Conservation (phyloP, 2,797 vertebrate genomes). For the Enteromius trimaculatus region DNA sequence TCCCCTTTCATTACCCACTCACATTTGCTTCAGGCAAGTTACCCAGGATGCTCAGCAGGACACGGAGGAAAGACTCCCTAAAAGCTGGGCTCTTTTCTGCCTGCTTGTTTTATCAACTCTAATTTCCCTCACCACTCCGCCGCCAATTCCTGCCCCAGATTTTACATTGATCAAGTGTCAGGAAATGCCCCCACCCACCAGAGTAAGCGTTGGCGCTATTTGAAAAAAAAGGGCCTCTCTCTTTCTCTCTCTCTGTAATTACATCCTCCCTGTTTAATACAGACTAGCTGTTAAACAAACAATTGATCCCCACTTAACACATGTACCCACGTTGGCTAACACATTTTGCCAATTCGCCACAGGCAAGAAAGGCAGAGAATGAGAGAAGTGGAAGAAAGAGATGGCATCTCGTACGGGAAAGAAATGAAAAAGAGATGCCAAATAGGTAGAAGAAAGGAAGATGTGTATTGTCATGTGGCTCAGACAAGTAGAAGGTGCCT, state of each 20-base stretch:
- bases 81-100: slow-evolving; percentile 65
- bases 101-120: slow-evolving; percentile 76
- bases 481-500: slow-evolving; percentile 68
- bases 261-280: slow-evolving; percentile 84
- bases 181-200: slow-evolving; percentile 54
- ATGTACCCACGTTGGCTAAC: slow-evolving; percentile 85
- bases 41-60: slow-evolving; percentile 77
- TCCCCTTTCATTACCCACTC: slow-evolving; percentile 77
- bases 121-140: slow-evolving; percentile 77
- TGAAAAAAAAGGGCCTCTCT: slow-evolving; percentile 69
- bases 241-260: slow-evolving; percentile 77
- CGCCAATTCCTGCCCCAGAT: slow-evolving; percentile 75
- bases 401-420: background rate
- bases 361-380: slow-evolving; percentile 73
- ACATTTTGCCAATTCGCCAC: slow-evolving; percentile 91
- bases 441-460: slow-evolving; percentile 18
- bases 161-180: slow-evolving; percentile 80
- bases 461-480: slow-evolving; percentile 58
- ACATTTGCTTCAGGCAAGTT: slow-evolving; percentile 78
- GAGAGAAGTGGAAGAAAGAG: background rate
- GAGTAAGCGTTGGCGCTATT: slow-evolving; percentile 70
- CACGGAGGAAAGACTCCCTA: slow-evolving; percentile 73
- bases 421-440: background rate
- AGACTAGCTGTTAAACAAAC: slow-evolving; percentile 86
- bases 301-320: slow-evolving; percentile 84